Percentiles rank a stretch among this genome's conserved stretches.
phyloP scores from a whole-genome alignment of 2,797 vertebrate genomes.

The Pangasius mekongensis region DNA sequence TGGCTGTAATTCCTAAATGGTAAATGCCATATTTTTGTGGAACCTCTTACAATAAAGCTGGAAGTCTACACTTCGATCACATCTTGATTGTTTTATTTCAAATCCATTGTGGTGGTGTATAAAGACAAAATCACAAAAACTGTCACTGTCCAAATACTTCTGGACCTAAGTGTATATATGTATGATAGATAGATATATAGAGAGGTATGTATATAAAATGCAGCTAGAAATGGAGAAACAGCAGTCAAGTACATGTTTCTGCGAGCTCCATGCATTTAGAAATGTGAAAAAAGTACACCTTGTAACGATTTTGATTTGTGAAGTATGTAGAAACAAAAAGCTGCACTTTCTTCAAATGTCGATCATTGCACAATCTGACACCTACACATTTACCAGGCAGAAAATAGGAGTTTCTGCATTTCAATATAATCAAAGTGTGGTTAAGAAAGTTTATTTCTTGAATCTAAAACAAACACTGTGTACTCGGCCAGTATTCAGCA shows the following conservation, averaged over 20 bases:
- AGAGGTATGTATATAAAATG: background rate
- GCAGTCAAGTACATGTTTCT: background rate
- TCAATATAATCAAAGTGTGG: background rate
- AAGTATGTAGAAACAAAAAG: background rate
- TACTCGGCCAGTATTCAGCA: background rate
- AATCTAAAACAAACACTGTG: background rate
- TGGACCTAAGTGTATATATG: too few species aligned
- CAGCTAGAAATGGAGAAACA: background rate
- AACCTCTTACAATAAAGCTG: too few species aligned
- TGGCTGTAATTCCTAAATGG: too few species aligned
- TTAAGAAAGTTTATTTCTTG: background rate
- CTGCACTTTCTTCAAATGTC: background rate
- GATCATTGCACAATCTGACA: background rate
- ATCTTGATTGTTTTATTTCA: too few species aligned
- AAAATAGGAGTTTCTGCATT: background rate
- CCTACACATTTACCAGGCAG: background rate
- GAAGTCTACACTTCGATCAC: too few species aligned
- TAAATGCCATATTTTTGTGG: too few species aligned
- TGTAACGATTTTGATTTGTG: background rate
- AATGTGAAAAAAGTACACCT: background rate
- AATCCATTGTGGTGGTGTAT: too few species aligned
- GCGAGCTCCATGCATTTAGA: background rate
- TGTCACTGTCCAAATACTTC: too few species aligned
- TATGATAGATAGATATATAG: too few species aligned
- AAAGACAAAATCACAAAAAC: too few species aligned